phyloP scores from a whole-genome alignment of 2,797 vertebrate species.

The Bovichtus diacanthus region DNA sequence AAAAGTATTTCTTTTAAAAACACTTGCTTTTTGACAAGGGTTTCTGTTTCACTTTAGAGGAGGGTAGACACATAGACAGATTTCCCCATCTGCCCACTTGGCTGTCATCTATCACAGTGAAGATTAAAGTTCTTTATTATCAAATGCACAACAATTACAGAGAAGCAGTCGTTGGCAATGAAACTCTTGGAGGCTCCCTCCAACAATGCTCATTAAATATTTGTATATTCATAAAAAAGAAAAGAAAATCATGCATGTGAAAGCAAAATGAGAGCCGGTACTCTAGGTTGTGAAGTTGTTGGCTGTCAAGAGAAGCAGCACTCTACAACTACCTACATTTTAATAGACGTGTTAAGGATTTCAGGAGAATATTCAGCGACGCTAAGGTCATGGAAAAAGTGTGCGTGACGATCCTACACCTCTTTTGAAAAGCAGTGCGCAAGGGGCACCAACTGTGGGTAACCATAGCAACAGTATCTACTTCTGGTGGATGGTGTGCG shows the following conservation, averaged over 20 bases:
- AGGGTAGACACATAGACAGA: not conserved
- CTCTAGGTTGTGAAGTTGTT: not conserved
- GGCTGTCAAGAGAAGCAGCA: not conserved
- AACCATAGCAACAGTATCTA: slow-evolving; percentile 50
- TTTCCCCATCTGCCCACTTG: not conserved
- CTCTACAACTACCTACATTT: not conserved
- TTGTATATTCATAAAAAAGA: no score
- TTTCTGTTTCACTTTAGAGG: not conserved
- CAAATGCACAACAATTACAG: no score
- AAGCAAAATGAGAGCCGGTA: no score
- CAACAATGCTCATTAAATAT: no score
- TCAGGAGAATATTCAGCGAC: not conserved
- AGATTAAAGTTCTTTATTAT: no score
- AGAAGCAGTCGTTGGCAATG: no score
- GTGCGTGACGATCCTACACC: not conserved
- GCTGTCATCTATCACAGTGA: not conserved
- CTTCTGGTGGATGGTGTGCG: not conserved
- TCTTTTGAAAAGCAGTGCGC: slow-evolving; percentile 1
- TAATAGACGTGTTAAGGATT: not conserved
- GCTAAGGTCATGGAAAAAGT: not conserved
- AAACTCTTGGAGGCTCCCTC: no score
- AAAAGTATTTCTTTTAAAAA: not conserved
- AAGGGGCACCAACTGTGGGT: slow-evolving; percentile 23
- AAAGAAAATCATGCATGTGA: no score
- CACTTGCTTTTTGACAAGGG: not conserved